phyloP scores from a whole-genome alignment of 2,888 invertebrate genomes.

The Hydriomena furcata region DNA sequence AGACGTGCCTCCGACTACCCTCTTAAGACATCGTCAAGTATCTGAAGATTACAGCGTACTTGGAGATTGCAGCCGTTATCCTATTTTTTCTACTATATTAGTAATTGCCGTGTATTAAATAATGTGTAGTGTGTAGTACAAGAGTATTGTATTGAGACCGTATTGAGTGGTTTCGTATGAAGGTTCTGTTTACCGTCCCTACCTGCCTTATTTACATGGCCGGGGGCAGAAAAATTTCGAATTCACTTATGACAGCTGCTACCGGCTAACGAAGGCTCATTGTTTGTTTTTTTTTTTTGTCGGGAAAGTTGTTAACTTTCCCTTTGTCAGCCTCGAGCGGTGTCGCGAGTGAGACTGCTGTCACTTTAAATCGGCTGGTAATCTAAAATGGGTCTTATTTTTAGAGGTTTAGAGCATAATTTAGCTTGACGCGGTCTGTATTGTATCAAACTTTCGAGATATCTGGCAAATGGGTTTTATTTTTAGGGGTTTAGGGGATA shows the following conservation, averaged over 20 bases:
- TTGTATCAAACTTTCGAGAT: no score
- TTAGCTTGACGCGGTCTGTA: no score
- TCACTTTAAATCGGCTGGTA: neutral
- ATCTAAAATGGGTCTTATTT: neutral
- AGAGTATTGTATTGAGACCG: no score
- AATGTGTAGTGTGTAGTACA: no score
- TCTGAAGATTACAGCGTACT: no score
- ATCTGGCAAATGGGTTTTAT: no score
- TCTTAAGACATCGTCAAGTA: no score
- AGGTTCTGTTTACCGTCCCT: constrained; percentile 7
- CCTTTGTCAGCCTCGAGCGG: constrained; percentile 27
- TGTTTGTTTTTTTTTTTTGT: constrained; percentile 31
- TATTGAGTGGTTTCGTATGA: neutral
- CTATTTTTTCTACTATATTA: no score
- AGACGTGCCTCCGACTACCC: no score
- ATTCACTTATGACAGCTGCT: constrained; percentile 37
- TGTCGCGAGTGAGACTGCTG: constrained; percentile 1
- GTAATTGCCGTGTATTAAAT: no score
- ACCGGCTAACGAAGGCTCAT: constrained; percentile 28
- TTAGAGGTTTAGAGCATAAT: neutral
- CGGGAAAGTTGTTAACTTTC: constrained; percentile 27
- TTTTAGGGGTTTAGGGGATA: no score
- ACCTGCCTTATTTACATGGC: constrained; percentile 14
- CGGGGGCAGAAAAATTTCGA: constrained; percentile 26
- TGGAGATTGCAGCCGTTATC: no score